Base-by-base conservation (phyloP, 2,797 vertebrate genomes). In the Botia kubotai region DNA sequence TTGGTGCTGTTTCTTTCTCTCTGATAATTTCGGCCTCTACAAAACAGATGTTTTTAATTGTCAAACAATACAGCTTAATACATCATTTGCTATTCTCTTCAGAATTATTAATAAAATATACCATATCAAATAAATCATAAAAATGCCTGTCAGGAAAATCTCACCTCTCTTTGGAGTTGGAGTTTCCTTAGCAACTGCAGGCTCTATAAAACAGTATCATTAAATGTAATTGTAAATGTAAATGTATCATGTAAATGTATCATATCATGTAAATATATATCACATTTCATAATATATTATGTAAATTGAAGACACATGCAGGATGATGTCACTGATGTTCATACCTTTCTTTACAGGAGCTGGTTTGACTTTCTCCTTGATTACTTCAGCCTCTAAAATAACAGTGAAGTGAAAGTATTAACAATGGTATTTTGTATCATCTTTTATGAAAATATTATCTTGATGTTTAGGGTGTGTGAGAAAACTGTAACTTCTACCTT, bases 341-440 rank as follows among this genome's bases (percentile, higher is more conserved):
- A n/a, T 39, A 66, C 63, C 63, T 66, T 39, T 66, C 33, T n/a
- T 83, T 83, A 83, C n/a, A 81, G 65, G 74, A 69, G 29, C 29
- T 65, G 63, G 7, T 66, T 66, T 66, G 1, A n/a, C 16, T 66
- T 66, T 88, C 90, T 89, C 90, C 75, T 86, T 89, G 7, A 67
- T 2, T 0, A 43, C 29, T 65, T 79, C 33, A 72, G 69, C 46
- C 29, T 52, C 77, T 79, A 4, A 52, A 62, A 39, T 48, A 17
- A 19, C 4, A 4, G 50, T 33, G 2, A 63, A 0, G 2, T 70
- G 5, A 58, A 62, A 48, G 50, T n/a, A n/a, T n/a, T n/a, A n/a
- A n/a, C n/a, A n/a, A n/a, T n/a, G n/a, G n/a, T n/a, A n/a, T n/a
- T n/a, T n/a, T n/a, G n/a, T n/a, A n/a, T n/a, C n/a, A n/a, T n/a